Conservation (phyloP, 2,888 invertebrate genomes). For the Labia minor region DNA sequence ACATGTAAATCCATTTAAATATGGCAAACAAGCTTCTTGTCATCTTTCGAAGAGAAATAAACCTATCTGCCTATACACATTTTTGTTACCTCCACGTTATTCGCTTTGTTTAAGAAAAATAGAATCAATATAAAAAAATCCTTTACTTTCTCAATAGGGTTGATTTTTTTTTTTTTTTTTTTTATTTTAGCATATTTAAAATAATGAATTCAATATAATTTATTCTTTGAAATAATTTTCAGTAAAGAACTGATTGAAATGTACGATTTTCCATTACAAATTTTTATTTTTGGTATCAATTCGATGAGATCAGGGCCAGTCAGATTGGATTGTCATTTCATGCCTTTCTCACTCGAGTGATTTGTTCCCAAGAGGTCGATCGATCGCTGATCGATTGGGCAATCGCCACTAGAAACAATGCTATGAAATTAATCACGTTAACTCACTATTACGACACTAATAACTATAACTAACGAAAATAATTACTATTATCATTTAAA, state of each 20-base stretch:
- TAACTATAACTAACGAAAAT: neutral
- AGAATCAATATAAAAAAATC: too few relatives aligned
- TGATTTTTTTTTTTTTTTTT: too few relatives aligned
- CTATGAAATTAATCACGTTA: neutral
- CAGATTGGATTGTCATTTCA: neutral
- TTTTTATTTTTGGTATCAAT: neutral
- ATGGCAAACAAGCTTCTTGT: neutral
- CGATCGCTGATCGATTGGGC: neutral
- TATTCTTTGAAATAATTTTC: too few relatives aligned
- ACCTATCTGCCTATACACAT: neutral
- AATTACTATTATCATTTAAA: neutral
- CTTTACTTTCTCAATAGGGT: too few relatives aligned
- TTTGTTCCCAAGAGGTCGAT: neutral
- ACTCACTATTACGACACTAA: neutral
- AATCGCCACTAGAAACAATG: neutral
- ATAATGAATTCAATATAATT: too few relatives aligned
- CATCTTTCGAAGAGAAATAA: neutral
- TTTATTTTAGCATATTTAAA: too few relatives aligned
- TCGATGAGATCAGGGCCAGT: neutral
- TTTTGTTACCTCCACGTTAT: neutral
- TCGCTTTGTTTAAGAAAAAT: neutral
- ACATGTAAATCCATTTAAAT: slow-evolving; percentile 7
- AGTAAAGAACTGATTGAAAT: too few relatives aligned
- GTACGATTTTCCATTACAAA: too few relatives aligned
- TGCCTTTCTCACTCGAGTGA: neutral